phyloP scores from a whole-genome alignment of 2,797 vertebrate genomes.

The Notamacropus eugenii region DNA sequence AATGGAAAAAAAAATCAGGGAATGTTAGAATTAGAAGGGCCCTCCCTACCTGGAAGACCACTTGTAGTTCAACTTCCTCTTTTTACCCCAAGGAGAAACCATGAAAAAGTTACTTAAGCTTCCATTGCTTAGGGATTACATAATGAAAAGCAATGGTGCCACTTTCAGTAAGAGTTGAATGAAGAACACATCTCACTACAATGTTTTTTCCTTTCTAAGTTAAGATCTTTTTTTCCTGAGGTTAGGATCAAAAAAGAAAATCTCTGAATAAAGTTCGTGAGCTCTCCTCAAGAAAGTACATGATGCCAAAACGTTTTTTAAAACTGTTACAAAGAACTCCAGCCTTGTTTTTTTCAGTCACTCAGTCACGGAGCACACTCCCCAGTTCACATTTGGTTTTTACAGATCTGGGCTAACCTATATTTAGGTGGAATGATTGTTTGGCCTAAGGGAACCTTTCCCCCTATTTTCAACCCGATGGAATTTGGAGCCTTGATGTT shows the following conservation, averaged over 20 bases:
- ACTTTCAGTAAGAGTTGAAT: not conserved
- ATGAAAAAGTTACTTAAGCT: constrained; percentile 34
- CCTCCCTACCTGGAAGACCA: not conserved
- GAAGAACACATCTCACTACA: not conserved
- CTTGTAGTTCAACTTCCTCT: not conserved
- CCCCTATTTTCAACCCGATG: not conserved
- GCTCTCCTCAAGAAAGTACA: not conserved
- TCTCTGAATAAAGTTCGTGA: constrained; percentile 12
- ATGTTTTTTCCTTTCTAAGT: constrained; percentile 20
- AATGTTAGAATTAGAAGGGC: not conserved
- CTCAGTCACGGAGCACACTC: not conserved
- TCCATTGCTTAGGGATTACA: not conserved
- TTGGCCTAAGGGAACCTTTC: not conserved
- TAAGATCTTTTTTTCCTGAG: not conserved
- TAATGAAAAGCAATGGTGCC: not conserved
- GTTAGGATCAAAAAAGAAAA: constrained; percentile 5
- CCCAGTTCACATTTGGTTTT: not conserved
- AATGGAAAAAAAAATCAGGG: not conserved
- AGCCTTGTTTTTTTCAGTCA: not conserved
- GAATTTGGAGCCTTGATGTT: not conserved
- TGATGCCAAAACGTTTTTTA: not conserved
- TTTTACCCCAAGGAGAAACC: not conserved
- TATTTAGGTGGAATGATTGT: not conserved
- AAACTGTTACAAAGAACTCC: constrained; percentile 3
- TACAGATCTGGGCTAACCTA: constrained; percentile 1